These are phyloP conservation scores for Catharus ustulatus DNA, from an alignment of 2,797 vertebrate species.

Conservation along the genomic window DNA sequence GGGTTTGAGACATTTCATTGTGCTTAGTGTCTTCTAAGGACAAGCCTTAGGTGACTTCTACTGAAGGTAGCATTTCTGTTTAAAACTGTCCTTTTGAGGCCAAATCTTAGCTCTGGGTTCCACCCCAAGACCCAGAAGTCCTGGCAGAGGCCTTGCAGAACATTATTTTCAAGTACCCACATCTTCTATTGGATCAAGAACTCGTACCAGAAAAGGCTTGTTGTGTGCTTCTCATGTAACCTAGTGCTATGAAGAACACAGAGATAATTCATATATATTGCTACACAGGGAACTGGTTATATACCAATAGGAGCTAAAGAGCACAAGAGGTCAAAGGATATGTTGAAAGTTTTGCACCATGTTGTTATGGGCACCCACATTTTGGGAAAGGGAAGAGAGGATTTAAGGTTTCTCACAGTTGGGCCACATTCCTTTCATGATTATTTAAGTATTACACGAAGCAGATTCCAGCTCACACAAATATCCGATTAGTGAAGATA, in stretches of 20 bases:
- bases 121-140: background rate
- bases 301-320: background rate
- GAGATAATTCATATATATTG: background rate
- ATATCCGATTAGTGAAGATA: constrained; percentile 40
- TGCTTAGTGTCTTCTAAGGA: background rate
- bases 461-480: constrained; percentile 24
- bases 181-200: background rate
- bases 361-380: background rate
- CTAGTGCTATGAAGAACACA: background rate
- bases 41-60: background rate
- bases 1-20: background rate
- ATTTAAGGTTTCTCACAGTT: constrained; percentile 59
- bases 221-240: background rate
- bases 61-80: background rate
- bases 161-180: background rate
- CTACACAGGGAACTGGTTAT: background rate
- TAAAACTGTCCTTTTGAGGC: background rate
- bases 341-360: background rate
- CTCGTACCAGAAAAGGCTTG: background rate
- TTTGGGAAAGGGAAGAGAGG: background rate
- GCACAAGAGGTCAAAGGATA: background rate
- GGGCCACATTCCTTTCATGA: constrained; percentile 59
- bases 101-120: background rate
- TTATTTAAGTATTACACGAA: constrained; percentile 34
- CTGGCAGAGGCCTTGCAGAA: background rate